These are phyloP conservation scores for Papilio polyxenes DNA, from an alignment of 1,140 invertebrate species.

Conservation along the genomic window DNA sequence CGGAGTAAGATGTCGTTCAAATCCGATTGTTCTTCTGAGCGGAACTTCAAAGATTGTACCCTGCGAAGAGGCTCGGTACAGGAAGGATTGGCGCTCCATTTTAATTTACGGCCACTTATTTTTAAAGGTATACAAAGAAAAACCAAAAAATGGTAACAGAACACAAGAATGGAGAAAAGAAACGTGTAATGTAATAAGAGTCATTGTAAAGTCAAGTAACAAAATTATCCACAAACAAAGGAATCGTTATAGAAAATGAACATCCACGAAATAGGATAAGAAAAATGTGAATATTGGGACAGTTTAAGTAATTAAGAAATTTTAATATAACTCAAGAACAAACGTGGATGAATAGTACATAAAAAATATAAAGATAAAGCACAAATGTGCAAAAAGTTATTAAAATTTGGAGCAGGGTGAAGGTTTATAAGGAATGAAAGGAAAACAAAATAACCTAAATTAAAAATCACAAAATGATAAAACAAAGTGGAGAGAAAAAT, in stretches of 20 bases:
- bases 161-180: conserved; percentile 43
- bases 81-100: conserved; percentile 78
- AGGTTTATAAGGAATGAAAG: conserved; percentile 23
- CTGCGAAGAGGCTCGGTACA: conserved; percentile 82
- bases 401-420: conserved; percentile 19
- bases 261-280: background rate
- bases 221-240: conserved; percentile 43
- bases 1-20: conserved; percentile 94
- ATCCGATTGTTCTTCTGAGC: conserved; percentile 92
- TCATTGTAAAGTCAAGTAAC: background rate
- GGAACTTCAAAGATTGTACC: conserved; percentile 93
- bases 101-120: conserved; percentile 76
- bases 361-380: background rate
- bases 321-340: background rate
- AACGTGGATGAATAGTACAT: background rate
- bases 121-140: conserved; percentile 42
- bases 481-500: conserved; percentile 37
- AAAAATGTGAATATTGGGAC: background rate
- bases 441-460: conserved; percentile 40
- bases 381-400: conserved; percentile 21
- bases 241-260: conserved; percentile 27
- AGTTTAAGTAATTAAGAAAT: background rate
- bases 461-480: conserved; percentile 41
- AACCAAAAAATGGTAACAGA: conserved; percentile 72
- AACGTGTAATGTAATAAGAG: background rate